A percentile compares a stretch with the other conserved stretches of the same genome.
These are phyloP conservation scores for Astyanax mexicanus DNA, from an alignment of 2,797 vertebrate species.

Conservation along the genomic window DNA sequence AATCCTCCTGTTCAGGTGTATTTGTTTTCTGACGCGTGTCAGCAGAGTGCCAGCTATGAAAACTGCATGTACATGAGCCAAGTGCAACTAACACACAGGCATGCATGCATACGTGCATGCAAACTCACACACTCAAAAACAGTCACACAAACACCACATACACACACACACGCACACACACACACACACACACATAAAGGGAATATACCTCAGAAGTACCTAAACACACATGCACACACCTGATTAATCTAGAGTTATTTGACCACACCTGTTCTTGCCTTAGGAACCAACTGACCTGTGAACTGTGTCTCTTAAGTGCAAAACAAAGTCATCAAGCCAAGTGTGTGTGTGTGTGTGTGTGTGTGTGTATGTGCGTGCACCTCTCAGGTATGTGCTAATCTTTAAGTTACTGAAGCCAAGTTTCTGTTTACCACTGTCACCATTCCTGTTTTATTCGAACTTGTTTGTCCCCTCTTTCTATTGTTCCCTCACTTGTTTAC, in stretches of 20 bases:
- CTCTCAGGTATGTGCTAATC: conserved; percentile 72
- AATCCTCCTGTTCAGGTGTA: neutral
- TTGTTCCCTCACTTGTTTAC: conserved; percentile 61
- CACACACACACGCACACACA: neutral
- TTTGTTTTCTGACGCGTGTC: neutral
- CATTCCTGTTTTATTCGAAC: conserved; percentile 63
- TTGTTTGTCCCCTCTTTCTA: conserved; percentile 73
- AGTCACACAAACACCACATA: no score
- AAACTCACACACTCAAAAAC: neutral
- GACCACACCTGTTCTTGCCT: conserved; percentile 48
- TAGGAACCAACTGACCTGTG: conserved; percentile 49
- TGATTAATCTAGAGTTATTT: conserved; percentile 40
- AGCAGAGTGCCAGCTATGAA: neutral
- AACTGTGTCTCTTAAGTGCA: conserved; percentile 36
- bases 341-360: conserved; percentile 44
- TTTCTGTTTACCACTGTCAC: conserved; percentile 81
- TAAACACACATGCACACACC: neutral
- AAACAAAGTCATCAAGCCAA: conserved; percentile 55
- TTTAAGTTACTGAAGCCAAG: conserved; percentile 71
- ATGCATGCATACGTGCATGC: no score
- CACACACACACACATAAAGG: conserved; percentile 1
- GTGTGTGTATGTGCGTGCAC: conserved; percentile 42
- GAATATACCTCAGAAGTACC: neutral
- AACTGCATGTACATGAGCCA: neutral
- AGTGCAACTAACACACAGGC: conserved; percentile 12